A percentile compares a stretch with the other conserved stretches of the same genome.
These are phyloP conservation scores for Philypnodon macrostomus DNA, from an alignment of 2,797 vertebrate species.

Conservation along the genomic window DNA sequence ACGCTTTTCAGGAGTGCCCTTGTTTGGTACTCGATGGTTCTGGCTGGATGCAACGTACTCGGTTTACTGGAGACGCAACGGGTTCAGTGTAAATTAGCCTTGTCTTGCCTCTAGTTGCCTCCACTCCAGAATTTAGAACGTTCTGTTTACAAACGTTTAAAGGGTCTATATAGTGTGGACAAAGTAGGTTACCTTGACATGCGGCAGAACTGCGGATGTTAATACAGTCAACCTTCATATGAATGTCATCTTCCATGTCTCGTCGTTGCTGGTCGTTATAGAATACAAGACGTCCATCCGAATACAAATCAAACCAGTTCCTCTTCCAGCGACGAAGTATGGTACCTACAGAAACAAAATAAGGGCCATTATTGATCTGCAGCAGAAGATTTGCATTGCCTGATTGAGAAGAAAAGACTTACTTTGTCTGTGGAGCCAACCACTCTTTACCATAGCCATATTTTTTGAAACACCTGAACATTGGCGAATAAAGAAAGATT, in stretches of 20 bases:
- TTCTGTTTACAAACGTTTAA: too few species aligned
- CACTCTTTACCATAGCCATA: constrained; percentile 75
- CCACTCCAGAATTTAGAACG: too few species aligned
- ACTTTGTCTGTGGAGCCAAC: constrained; percentile 87
- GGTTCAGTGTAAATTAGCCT: not conserved
- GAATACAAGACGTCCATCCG: constrained; percentile 88
- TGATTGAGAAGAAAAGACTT: constrained; percentile 63
- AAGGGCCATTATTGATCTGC: not conserved
- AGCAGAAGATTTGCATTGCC: not conserved
- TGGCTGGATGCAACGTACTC: too few species aligned
- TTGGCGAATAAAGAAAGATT: too few species aligned
- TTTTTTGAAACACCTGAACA: constrained; percentile 36
- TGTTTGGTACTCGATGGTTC: too few species aligned
- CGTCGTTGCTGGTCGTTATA: constrained; percentile 86
- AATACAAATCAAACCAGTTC: constrained; percentile 97
- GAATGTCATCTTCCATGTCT: constrained; percentile 90
- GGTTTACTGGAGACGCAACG: too few species aligned
- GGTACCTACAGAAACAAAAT: constrained; percentile 76
- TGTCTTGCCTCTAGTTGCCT: too few species aligned
- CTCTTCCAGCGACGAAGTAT: constrained; percentile 95
- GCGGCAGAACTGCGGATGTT: constrained; percentile 85
- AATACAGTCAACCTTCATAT: constrained; percentile 91
- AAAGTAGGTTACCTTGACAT: constrained; percentile 92
- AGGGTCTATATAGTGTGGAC: too few species aligned
- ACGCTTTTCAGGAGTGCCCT: too few species aligned